Conservation (phyloP, 1,140 invertebrate species). For the Drosophila rufa region DNA sequence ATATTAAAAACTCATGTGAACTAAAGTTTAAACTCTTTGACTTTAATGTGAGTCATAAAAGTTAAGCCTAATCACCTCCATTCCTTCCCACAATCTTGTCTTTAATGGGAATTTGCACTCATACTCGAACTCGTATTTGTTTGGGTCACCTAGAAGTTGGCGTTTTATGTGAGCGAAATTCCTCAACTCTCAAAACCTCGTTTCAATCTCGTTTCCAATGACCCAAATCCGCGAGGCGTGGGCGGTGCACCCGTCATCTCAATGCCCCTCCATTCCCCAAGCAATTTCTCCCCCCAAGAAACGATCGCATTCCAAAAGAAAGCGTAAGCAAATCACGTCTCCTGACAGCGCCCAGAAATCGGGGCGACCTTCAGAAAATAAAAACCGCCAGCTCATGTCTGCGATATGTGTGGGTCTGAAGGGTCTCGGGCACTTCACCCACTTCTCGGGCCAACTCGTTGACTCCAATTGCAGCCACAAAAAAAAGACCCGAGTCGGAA, state of each 20-base stretch:
- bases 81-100: neutral
- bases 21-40: too few relatives aligned
- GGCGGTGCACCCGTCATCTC: constrained; percentile 13
- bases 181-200: constrained; percentile 15
- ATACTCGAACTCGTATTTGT: neutral
- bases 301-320: constrained; percentile 58
- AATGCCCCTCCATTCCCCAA: neutral
- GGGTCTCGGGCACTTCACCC: constrained; percentile 54
- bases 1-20: neutral
- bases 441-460: constrained; percentile 39
- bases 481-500: constrained; percentile 14
- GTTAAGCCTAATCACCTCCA: neutral
- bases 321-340: constrained; percentile 75
- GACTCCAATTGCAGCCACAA: constrained; percentile 49
- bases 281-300: constrained; percentile 9
- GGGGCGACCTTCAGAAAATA: constrained; percentile 59
- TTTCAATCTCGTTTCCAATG: constrained; percentile 34
- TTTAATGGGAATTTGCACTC: constrained; percentile 9
- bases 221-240: constrained; percentile 34
- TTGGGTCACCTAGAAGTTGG: constrained; percentile 18
- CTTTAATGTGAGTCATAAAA: neutral
- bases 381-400: constrained; percentile 37
- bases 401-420: constrained; percentile 53
- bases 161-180: constrained; percentile 29
- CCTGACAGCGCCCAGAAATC: constrained; percentile 48